phyloP scores from a whole-genome alignment of 2,888 invertebrate species.

The Dorcus parallelipipedus region DNA sequence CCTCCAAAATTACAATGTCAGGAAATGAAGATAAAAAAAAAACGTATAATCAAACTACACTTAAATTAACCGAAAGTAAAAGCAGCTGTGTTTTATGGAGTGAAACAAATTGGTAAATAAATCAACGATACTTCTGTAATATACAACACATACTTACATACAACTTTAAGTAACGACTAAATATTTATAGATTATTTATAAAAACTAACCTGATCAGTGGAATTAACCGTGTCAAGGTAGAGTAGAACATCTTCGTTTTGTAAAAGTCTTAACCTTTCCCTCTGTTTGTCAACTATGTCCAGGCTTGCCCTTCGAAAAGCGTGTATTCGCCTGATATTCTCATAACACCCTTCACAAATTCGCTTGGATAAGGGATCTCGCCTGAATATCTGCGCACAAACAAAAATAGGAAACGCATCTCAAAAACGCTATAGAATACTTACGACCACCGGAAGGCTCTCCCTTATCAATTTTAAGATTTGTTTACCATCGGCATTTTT shows the following conservation, averaged over 20 bases:
- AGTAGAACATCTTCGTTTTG: slow-evolving; percentile 25
- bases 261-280: slow-evolving; percentile 29
- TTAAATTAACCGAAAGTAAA: no score
- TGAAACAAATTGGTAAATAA: no score
- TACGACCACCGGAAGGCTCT: slow-evolving; percentile 45
- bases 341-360: slow-evolving; percentile 43
- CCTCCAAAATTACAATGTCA: no score
- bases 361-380: slow-evolving; percentile 46
- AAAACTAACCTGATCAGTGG: slow-evolving; percentile 21
- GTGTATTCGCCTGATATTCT: slow-evolving; percentile 35
- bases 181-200: neutral
- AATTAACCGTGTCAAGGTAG: slow-evolving; percentile 27
- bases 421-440: slow-evolving; percentile 25
- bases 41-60: no score
- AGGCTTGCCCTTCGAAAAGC: slow-evolving; percentile 38
- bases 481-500: slow-evolving; percentile 44
- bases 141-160: no score
- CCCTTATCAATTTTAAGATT: slow-evolving; percentile 44
- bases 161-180: neutral
- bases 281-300: slow-evolving; percentile 38
- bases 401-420: neutral
- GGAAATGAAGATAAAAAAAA: no score
- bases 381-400: slow-evolving; percentile 42
- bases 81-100: no score
- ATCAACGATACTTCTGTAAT: no score